phyloP scores from a whole-genome alignment of 2,888 invertebrate species.

The Drosophila leonis region DNA sequence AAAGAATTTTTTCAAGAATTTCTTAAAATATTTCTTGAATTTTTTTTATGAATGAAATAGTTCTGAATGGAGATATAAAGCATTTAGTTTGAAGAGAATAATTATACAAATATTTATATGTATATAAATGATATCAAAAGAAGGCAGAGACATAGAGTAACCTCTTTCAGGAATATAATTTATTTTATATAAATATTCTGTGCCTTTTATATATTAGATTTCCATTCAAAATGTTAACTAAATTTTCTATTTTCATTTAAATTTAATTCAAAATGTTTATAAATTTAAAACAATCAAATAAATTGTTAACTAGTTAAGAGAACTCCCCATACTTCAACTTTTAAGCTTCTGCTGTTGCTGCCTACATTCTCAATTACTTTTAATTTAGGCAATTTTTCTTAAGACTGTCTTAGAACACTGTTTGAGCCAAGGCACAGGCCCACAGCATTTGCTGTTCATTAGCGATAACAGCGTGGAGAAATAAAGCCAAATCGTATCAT shows the following conservation, averaged over 20 bases:
- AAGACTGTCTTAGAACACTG: not conserved
- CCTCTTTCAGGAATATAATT: too few species aligned
- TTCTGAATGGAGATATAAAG: not conserved
- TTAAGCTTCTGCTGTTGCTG: not conserved
- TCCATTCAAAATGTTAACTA: too few species aligned
- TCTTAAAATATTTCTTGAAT: not conserved
- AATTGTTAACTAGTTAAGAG: not conserved
- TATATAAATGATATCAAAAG: not conserved
- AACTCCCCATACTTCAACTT: not conserved
- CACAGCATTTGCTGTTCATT: conserved; percentile 39
- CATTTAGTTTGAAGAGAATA: not conserved
- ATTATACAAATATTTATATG: not conserved
- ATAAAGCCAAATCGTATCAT: conserved; percentile 63
- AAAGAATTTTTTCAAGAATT: not conserved
- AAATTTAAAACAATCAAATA: not conserved
- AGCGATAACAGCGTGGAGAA: conserved; percentile 25
- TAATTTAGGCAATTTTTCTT: not conserved
- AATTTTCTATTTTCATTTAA: not conserved
- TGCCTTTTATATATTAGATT: too few species aligned
- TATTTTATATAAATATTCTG: too few species aligned
- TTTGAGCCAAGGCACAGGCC: not conserved
- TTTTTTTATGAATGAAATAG: not conserved
- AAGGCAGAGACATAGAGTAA: too few species aligned
- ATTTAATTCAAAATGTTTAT: not conserved
- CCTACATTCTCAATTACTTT: conserved; percentile 4